A percentile compares a stretch with the other conserved stretches of the same genome.
Conservation (phyloP, 2,113 vertebrate species). For the Canis aureus region DNA sequence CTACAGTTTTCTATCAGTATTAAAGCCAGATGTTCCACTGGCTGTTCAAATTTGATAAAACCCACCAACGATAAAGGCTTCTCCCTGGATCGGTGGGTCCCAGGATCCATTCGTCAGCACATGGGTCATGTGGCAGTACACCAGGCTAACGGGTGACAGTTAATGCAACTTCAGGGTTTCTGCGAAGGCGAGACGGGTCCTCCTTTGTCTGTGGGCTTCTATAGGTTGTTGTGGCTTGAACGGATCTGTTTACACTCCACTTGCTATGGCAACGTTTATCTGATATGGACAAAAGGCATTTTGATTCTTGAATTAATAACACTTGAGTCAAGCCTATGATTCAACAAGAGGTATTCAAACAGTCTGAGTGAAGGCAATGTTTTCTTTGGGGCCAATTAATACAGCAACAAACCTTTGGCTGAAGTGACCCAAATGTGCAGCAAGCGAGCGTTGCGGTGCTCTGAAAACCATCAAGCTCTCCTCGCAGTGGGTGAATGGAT, state of each 20-base stretch:
- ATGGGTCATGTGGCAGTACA: not conserved
- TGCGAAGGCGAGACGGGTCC: not conserved
- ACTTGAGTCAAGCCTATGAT: slow-evolving; percentile 70
- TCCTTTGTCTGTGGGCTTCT: slow-evolving; percentile 72
- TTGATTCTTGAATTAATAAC: slow-evolving; percentile 83
- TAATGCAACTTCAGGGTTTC: slow-evolving; percentile 1
- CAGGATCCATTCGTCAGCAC: slow-evolving; percentile 57
- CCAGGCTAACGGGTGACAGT: slow-evolving; percentile 81
- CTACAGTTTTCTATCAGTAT: slow-evolving; percentile 86
- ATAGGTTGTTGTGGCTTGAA: slow-evolving; percentile 71
- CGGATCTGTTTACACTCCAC: slow-evolving; percentile 74
- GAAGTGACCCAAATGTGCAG: slow-evolving; percentile 65
- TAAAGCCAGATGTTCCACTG: slow-evolving; percentile 92
- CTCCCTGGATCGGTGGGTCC: slow-evolving; percentile 88
- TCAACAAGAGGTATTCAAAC: slow-evolving; percentile 81
- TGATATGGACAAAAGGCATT: slow-evolving; percentile 82
- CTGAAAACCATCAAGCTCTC: slow-evolving; percentile 67
- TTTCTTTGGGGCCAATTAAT: slow-evolving; percentile 82
- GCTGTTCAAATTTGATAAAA: slow-evolving; percentile 91
- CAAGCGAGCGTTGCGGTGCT: slow-evolving; percentile 42
- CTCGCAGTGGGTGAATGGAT: slow-evolving; percentile 48
- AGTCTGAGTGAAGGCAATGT: slow-evolving; percentile 62
- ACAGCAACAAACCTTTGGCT: slow-evolving; percentile 64
- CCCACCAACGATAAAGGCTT: slow-evolving; percentile 86
- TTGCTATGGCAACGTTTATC: slow-evolving; percentile 75